These are phyloP conservation scores for Drosophila mimica DNA, from an alignment of 2,888 invertebrate genomes.

Conservation along the genomic window DNA sequence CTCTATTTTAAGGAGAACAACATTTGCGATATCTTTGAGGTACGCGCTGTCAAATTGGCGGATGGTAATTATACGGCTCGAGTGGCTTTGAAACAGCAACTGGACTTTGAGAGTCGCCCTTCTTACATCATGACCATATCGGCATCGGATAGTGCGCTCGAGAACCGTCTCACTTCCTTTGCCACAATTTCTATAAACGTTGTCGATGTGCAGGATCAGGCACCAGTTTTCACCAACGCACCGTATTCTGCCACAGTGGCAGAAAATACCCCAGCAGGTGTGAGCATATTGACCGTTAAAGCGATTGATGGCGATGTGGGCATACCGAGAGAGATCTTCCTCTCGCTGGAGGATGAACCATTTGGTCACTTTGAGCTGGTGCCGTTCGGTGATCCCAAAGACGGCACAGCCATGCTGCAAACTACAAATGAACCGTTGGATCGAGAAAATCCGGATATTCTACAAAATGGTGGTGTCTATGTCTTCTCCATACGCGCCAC, in stretches of 20 bases:
- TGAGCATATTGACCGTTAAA: slow-evolving; percentile 89
- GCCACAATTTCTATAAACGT: slow-evolving; percentile 91
- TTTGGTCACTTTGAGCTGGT: slow-evolving; percentile 89
- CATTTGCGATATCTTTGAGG: slow-evolving; percentile 89
- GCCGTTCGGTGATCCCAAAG: slow-evolving; percentile 85
- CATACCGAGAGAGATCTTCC: slow-evolving; percentile 88
- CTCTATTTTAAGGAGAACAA: slow-evolving; percentile 86
- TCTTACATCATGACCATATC: slow-evolving; percentile 89
- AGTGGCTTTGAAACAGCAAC: slow-evolving; percentile 88
- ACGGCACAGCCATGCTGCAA: slow-evolving; percentile 87
- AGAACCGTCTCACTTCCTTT: slow-evolving; percentile 88
- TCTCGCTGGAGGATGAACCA: slow-evolving; percentile 89
- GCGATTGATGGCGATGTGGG: slow-evolving; percentile 94
- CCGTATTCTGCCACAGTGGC: slow-evolving; percentile 92
- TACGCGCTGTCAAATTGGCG: slow-evolving; percentile 88
- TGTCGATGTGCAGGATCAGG: slow-evolving; percentile 93
- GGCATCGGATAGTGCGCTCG: slow-evolving; percentile 88
- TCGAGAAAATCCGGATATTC: slow-evolving; percentile 90
- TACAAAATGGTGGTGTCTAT: slow-evolving; percentile 92
- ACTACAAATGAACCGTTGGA: slow-evolving; percentile 89
- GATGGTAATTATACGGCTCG: slow-evolving; percentile 90
- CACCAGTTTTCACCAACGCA: slow-evolving; percentile 92
- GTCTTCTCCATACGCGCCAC: slow-evolving; percentile 90
- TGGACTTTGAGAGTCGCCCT: slow-evolving; percentile 92
- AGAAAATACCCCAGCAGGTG: slow-evolving; percentile 90